These are phyloP conservation scores for Diachasma alloeum DNA, from an alignment of 1,140 invertebrate species.

Conservation along the genomic window DNA sequence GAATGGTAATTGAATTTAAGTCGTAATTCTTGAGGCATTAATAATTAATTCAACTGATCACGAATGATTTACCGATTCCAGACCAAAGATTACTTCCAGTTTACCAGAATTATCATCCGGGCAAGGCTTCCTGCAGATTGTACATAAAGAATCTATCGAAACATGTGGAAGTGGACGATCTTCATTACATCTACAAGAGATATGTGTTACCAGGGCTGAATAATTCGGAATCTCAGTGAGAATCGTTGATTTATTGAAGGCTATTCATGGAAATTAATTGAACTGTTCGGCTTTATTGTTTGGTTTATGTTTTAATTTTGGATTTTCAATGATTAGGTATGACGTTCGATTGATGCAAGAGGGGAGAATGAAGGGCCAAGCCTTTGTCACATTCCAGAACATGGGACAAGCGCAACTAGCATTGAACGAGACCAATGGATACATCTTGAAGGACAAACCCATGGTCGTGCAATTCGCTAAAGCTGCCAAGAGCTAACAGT, in stretches of 20 bases:
- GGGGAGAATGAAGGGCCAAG: conserved; percentile 95
- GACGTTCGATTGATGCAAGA: conserved; percentile 92
- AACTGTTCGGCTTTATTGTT: no score
- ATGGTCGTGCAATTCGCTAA: conserved; percentile 91
- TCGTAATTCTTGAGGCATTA: no score
- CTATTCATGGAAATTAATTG: not conserved
- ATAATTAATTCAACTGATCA: conserved; percentile 8
- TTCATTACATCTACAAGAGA: conserved; percentile 81
- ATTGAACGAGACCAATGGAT: conserved; percentile 88
- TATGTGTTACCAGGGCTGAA: conserved; percentile 69
- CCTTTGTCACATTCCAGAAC: conserved; percentile 85
- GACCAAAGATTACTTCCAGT: conserved; percentile 82
- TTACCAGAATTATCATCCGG: conserved; percentile 87
- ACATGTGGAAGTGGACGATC: conserved; percentile 77
- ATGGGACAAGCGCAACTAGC: conserved; percentile 78
- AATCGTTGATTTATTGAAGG: conserved; percentile 5
- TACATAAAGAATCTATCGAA: conserved; percentile 95
- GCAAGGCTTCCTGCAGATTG: conserved; percentile 81
- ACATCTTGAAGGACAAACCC: conserved; percentile 85
- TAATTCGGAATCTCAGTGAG: conserved; percentile 66
- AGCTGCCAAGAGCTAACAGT: conserved; percentile 47
- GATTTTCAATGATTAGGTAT: conserved; percentile 63
- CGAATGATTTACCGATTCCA: conserved; percentile 47
- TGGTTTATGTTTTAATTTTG: not conserved
- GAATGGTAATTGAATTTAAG: conserved; percentile 57